phyloP scores from a whole-genome alignment of 2,888 invertebrate genomes.

The Hylaea fasciaria region DNA sequence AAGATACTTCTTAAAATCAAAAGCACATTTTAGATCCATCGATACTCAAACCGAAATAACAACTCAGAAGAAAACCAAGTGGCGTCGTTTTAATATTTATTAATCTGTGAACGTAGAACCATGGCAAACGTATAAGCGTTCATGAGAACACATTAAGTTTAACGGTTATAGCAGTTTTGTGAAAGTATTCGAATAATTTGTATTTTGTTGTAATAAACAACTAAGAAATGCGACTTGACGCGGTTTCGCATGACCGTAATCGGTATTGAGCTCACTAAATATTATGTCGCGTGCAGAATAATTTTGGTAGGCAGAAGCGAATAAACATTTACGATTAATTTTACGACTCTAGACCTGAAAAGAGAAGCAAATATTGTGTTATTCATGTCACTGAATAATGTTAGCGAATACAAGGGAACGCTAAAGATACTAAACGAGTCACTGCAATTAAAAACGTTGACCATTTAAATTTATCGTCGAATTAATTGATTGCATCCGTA shows the following conservation, averaged over 20 bases:
- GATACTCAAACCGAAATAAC: not conserved
- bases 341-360: constrained; percentile 49
- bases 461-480: constrained; percentile 33
- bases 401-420: constrained; percentile 32
- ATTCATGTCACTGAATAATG: constrained; percentile 44
- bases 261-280: constrained; percentile 58
- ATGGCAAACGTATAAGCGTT: constrained; percentile 22
- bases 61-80: constrained; percentile 14
- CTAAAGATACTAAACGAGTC: constrained; percentile 37
- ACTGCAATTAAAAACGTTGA: constrained; percentile 36
- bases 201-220: constrained; percentile 53
- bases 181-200: constrained; percentile 37
- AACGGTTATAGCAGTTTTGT: constrained; percentile 30
- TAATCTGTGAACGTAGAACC: constrained; percentile 26
- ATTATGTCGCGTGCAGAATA: constrained; percentile 71
- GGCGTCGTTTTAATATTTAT: constrained; percentile 3
- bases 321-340: constrained; percentile 63
- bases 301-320: constrained; percentile 56
- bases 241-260: constrained; percentile 67
- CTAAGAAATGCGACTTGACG: constrained; percentile 55
- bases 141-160: constrained; percentile 28
- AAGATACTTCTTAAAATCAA: not conserved
- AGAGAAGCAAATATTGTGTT: constrained; percentile 44
- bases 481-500: constrained; percentile 32
- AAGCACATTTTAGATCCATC: not conserved